These are phyloP conservation scores for Aphelocoma coerulescens DNA, from an alignment of 2,113 vertebrate genomes.

Conservation along the genomic window DNA sequence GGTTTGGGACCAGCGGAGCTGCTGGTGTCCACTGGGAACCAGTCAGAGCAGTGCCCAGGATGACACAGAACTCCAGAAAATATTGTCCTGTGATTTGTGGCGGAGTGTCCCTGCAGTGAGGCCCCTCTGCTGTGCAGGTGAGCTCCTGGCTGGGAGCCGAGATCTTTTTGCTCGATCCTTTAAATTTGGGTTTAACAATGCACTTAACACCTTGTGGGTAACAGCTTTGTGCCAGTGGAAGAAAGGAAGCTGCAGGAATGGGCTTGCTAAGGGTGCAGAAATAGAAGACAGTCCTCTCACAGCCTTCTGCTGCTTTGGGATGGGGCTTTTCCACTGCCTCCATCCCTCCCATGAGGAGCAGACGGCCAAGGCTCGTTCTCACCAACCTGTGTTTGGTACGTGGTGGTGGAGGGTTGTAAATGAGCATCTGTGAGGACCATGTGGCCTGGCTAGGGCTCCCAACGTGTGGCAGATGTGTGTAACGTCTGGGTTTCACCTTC, in stretches of 20 bases:
- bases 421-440: neutral
- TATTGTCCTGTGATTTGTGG: fast-evolving
- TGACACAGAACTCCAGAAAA: neutral
- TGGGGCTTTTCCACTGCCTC: neutral
- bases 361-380: neutral
- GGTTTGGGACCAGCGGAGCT: neutral
- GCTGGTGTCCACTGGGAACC: fast-evolving
- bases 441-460: neutral
- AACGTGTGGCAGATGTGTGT: neutral
- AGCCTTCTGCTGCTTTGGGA: neutral
- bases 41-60: neutral
- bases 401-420: neutral
- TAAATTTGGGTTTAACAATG: neutral
- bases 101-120: neutral
- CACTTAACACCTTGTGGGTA: neutral
- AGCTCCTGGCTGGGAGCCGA: neutral
- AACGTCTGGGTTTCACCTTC: neutral
- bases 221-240: neutral
- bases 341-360: neutral
- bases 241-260: neutral
- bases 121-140: neutral
- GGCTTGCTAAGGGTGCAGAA: neutral
- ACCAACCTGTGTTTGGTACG: neutral
- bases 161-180: neutral
- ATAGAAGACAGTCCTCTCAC: neutral